Evolutionary conservation across 2,888 invertebrate genomes (phyloP).

Genomic region (Protodeltote pygarga): DNA sequence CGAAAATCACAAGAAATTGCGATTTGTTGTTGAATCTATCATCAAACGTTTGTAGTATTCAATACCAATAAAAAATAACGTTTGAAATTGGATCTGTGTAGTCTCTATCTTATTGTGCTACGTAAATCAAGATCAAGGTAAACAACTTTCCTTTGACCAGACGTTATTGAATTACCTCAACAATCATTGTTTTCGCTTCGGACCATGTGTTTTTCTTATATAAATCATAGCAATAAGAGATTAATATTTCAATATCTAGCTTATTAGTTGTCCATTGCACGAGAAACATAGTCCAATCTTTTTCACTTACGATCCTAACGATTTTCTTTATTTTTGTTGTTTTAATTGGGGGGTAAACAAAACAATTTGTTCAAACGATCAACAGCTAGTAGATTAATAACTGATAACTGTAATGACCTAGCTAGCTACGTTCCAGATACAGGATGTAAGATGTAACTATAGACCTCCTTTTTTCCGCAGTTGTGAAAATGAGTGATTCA

Average conservation of each 20-base stretch:
- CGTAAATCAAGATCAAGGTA: conserved; percentile 59
- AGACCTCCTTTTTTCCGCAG: conserved; percentile 30
- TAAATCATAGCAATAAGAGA: not conserved
- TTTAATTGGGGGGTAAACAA: conserved; percentile 59
- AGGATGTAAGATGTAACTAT: not conserved
- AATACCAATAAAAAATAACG: not conserved
- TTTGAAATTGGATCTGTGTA: conserved; percentile 5
- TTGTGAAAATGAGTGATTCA: conserved; percentile 74
- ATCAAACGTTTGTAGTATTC: conserved; percentile 5
- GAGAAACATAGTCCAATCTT: too few relatives aligned
- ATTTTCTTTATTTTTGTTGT: conserved; percentile 19
- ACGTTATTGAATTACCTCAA: conserved; percentile 46
- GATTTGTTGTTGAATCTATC: conserved; percentile 36
- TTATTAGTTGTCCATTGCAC: not conserved
- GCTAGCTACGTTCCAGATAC: conserved; percentile 1
- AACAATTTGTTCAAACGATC: conserved; percentile 24
- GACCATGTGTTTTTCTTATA: conserved; percentile 44
- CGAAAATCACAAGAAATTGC: conserved; percentile 50
- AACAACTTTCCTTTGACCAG: conserved; percentile 58
- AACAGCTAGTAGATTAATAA: conserved; percentile 2
- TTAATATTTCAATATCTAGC: not conserved
- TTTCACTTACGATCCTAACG: too few relatives aligned
- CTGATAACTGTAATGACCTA: conserved; percentile 1
- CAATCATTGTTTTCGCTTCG: conserved; percentile 23
- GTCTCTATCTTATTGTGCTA: conserved; percentile 6